phyloP scores from a whole-genome alignment of 2,888 invertebrate species.

The Leptopilina myrica region DNA sequence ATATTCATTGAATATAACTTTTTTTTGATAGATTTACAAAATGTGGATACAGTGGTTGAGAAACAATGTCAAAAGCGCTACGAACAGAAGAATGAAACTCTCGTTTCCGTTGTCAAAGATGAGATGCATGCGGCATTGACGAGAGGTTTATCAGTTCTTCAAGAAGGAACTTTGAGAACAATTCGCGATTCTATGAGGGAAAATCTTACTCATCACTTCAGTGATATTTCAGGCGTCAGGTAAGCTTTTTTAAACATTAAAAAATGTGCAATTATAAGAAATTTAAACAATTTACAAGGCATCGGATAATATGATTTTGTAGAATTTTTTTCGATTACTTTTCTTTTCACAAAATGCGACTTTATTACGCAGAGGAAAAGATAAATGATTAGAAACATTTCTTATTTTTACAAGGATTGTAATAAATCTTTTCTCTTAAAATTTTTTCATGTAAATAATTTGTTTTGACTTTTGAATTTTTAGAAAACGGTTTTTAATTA shows the following conservation, averaged over 20 bases:
- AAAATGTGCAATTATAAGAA: no score
- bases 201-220: conserved; percentile 71
- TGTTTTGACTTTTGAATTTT: no score
- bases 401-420: no score
- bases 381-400: no score
- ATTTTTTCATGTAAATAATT: no score
- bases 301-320: no score
- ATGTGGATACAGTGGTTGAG: conserved; percentile 77
- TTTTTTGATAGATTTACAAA: conserved; percentile 76
- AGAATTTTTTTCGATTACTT: no score
- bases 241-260: conserved; percentile 49
- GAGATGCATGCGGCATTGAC: conserved; percentile 70
- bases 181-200: conserved; percentile 72
- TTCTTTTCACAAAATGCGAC: no score
- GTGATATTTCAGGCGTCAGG: conserved; percentile 72
- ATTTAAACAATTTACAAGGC: no score
- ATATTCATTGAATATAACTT: background rate
- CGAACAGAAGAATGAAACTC: conserved; percentile 68
- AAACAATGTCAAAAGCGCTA: conserved; percentile 76
- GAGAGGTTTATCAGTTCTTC: conserved; percentile 65
- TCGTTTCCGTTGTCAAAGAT: conserved; percentile 66
- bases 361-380: no score
- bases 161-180: conserved; percentile 69
- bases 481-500: no score
- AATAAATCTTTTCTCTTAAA: no score